These are phyloP conservation scores for Smutsia temminckii DNA, from an alignment of 2,797 vertebrate genomes.

Conservation along the genomic window DNA sequence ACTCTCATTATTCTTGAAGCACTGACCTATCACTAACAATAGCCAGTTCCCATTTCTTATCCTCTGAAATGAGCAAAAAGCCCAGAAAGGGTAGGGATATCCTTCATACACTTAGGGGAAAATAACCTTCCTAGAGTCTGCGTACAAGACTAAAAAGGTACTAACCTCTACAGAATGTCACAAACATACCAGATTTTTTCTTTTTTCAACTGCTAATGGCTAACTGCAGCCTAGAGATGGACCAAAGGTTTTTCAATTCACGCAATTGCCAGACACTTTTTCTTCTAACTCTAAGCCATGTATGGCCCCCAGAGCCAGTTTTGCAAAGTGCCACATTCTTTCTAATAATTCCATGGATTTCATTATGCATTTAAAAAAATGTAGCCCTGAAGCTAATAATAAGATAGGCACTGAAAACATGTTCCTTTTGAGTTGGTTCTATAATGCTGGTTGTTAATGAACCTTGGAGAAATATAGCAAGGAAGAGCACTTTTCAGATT, in stretches of 20 bases:
- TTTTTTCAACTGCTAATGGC: conserved; percentile 38
- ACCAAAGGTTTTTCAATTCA: conserved; percentile 20
- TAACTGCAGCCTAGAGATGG: conserved; percentile 43
- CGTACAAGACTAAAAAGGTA: not conserved
- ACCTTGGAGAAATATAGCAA: conserved; percentile 55
- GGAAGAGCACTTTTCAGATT: conserved; percentile 40
- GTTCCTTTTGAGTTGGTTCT: conserved; percentile 64
- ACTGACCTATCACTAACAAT: conserved; percentile 67
- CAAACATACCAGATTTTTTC: not conserved
- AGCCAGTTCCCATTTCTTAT: conserved; percentile 54
- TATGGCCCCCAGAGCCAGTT: conserved; percentile 15
- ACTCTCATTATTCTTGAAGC: conserved; percentile 68
- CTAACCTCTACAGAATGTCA: conserved; percentile 50
- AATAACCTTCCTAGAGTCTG: conserved; percentile 53
- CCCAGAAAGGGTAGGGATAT: not conserved
- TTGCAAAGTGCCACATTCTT: conserved; percentile 52
- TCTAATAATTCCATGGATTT: conserved; percentile 69
- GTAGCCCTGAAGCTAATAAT: conserved; percentile 67
- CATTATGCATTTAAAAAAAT: conserved; percentile 48
- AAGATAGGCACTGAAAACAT: conserved; percentile 58
- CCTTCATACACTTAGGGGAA: not conserved
- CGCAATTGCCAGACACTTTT: not conserved
- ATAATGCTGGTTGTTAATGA: conserved; percentile 63
- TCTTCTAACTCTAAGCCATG: conserved; percentile 54
- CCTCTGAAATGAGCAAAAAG: conserved; percentile 20